Conservation (phyloP, 2,797 vertebrate genomes). For the Pseudocheirus occidentalis region DNA sequence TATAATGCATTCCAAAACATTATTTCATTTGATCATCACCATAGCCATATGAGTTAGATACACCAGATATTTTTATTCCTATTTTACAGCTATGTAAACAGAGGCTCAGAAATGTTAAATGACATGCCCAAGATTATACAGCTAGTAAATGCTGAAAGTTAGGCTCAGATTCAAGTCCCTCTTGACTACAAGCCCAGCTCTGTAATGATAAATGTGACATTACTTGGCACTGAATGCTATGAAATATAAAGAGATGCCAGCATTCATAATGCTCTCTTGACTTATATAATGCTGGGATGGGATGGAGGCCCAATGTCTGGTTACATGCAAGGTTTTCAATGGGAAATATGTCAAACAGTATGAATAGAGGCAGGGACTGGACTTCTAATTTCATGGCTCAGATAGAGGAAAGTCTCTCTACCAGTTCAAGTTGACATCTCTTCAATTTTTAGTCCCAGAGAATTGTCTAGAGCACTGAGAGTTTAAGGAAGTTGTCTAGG, state of each 20-base stretch:
- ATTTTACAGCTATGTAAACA: neutral
- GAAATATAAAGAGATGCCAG: neutral
- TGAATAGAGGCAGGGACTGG: neutral
- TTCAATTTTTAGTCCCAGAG: neutral
- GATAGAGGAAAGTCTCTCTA: neutral
- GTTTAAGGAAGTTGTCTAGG: neutral
- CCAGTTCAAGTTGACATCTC: neutral
- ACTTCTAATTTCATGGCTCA: neutral
- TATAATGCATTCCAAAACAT: neutral
- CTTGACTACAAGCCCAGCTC: neutral
- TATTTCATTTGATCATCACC: neutral
- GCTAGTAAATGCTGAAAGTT: neutral
- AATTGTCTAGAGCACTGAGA: neutral
- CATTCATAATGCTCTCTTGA: neutral
- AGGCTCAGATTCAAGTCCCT: neutral
- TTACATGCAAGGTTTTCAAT: neutral
- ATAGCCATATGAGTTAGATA: neutral
- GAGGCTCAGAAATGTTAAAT: neutral
- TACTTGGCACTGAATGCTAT: neutral
- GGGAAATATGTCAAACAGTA: neutral
- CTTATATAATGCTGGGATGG: neutral
- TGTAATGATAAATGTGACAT: neutral
- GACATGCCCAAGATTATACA: neutral
- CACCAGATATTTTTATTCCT: neutral
- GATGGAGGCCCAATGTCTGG: neutral